phyloP scores from a whole-genome alignment of 2,888 invertebrate genomes.

The Mesorhabditis sp. region DNA sequence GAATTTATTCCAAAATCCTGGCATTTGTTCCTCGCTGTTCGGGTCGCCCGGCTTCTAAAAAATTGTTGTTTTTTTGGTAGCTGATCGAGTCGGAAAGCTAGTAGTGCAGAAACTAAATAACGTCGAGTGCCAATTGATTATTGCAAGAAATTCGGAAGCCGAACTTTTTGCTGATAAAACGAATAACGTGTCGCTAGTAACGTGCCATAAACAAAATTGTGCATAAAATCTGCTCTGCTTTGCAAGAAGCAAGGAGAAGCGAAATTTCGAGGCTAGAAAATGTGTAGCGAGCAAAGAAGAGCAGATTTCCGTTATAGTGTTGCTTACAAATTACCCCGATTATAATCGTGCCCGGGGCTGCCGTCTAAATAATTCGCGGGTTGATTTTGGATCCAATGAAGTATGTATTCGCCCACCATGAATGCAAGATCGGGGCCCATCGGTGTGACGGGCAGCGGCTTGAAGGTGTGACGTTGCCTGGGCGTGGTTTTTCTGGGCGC shows the following conservation, averaged over 20 bases:
- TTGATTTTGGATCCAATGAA: no score
- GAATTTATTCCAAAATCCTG: conserved; percentile 54
- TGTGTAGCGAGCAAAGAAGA: not conserved
- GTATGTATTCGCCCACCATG: not conserved
- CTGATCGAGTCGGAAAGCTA: no score
- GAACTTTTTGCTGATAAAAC: no score
- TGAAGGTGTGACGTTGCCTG: conserved; percentile 43
- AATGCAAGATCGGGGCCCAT: conserved; percentile 36
- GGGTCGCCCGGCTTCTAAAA: conserved; percentile 33
- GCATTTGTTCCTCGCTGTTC: conserved; percentile 20
- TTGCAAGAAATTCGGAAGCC: no score
- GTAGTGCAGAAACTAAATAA: no score
- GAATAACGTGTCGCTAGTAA: no score
- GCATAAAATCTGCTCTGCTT: no score
- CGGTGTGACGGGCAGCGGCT: conserved; percentile 39
- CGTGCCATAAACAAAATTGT: no score
- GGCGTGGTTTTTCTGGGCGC: conserved; percentile 11
- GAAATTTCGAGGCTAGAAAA: not conserved
- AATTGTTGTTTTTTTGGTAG: not conserved
- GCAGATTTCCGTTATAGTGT: no score
- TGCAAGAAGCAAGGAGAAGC: not conserved
- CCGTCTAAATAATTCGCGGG: not conserved
- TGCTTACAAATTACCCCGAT: not conserved
- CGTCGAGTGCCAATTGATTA: no score
- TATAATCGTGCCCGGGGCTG: not conserved